A percentile compares a stretch with the other conserved stretches of the same genome.
Conservation (phyloP, 92 coral and sea anemone species). For the Zoanthus sociatus region DNA sequence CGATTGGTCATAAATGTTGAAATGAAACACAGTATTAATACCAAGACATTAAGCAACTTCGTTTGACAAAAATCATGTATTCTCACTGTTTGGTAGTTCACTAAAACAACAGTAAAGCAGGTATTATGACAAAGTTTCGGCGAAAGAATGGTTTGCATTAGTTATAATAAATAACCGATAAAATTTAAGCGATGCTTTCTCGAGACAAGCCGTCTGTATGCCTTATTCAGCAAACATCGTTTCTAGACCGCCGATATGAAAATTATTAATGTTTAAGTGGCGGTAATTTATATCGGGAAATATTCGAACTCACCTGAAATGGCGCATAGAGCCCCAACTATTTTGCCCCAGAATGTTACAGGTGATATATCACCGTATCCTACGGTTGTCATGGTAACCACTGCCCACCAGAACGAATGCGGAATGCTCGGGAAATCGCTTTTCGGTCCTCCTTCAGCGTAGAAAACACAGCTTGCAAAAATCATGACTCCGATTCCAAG, state of each 20-base stretch:
- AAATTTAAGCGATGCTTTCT: too few species aligned
- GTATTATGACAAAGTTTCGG: too few species aligned
- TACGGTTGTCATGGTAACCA: conserved; percentile 99
- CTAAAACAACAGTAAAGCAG: too few species aligned
- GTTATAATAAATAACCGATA: too few species aligned
- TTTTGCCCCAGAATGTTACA: conserved; percentile 83
- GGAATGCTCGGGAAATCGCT: conserved; percentile 92
- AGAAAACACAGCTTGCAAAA: conserved; percentile 98
- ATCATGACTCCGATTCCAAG: conserved; percentile 96
- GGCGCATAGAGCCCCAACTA: conserved; percentile 95
- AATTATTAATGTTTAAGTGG: not conserved
- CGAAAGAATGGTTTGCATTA: too few species aligned
- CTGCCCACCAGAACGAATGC: conserved; percentile 99
- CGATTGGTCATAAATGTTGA: too few species aligned
- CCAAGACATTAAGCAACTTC: too few species aligned
- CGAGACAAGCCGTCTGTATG: conserved; percentile 31
- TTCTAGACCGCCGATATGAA: not conserved
- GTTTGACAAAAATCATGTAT: too few species aligned
- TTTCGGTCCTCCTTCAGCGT: conserved; percentile 92
- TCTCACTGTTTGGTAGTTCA: too few species aligned
- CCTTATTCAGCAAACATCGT: conserved; percentile 8
- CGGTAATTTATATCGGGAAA: not conserved
- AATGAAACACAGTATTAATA: too few species aligned
- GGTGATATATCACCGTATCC: conserved; percentile 99
- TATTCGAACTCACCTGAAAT: conserved; percentile 86